phyloP scores from a whole-genome alignment of 2,888 invertebrate species.

The Parnassius mnemosyne region DNA sequence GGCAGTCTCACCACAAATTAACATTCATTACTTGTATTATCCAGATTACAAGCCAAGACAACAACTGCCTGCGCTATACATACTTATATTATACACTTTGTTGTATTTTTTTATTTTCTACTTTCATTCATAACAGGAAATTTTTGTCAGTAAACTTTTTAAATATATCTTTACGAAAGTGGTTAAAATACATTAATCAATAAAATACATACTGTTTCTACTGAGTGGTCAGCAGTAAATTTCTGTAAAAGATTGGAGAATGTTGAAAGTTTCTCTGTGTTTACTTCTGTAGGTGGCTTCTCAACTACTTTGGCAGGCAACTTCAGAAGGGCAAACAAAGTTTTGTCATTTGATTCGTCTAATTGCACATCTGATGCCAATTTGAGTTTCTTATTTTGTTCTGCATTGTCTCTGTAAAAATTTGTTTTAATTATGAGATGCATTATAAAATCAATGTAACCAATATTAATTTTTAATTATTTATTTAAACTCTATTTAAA shows the following conservation, averaged over 20 bases:
- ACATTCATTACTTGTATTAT: too few species aligned
- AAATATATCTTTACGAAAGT: too few species aligned
- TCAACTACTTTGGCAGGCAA: slow-evolving; percentile 58
- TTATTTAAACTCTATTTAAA: too few species aligned
- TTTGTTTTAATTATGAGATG: not conserved
- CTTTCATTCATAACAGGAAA: too few species aligned
- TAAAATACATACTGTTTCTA: slow-evolving; percentile 58
- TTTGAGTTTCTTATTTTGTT: slow-evolving; percentile 57
- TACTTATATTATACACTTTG: too few species aligned
- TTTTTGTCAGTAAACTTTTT: too few species aligned
- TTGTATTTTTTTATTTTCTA: too few species aligned
- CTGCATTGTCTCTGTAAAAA: slow-evolving; percentile 47
- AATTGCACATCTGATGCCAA: slow-evolving; percentile 44
- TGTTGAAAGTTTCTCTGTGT: slow-evolving; percentile 65
- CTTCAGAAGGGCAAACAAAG: slow-evolving; percentile 78
- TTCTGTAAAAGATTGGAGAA: slow-evolving; percentile 74
- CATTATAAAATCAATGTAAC: not conserved
- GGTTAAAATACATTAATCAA: too few species aligned
- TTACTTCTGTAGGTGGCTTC: slow-evolving; percentile 51
- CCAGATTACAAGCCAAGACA: too few species aligned
- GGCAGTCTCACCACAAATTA: too few species aligned
- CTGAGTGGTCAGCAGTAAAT: slow-evolving; percentile 68
- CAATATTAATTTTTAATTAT: too few species aligned
- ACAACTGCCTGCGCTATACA: too few species aligned
- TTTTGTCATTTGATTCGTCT: slow-evolving; percentile 79